Base-by-base conservation (phyloP, 2,113 vertebrate genomes). In the Microcebus ravelobensis region DNA sequence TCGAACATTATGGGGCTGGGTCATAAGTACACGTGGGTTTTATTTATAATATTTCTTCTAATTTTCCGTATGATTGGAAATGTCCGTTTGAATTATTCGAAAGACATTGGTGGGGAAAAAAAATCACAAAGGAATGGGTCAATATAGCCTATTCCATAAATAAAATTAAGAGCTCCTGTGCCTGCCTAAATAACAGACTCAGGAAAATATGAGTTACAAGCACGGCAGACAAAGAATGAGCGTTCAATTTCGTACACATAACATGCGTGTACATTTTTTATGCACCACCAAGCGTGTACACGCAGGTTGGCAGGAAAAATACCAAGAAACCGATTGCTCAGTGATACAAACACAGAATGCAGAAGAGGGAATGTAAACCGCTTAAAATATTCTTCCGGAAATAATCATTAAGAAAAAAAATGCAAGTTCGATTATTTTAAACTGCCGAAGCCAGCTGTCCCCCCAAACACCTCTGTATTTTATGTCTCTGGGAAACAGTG, bases 401-500 rank as follows among this genome's bases (percentile, higher is more conserved):
- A 81, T 86, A 63, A 90, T 74, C 52, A 67, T 80, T 34, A 29
- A 50, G 42, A 42, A 42, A 42, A 48, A 48, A 48, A 48, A 48
- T 8, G 45, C 76, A 81, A 90, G 65, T 67, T 42, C 4, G 84
- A 86, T 55, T 57, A 90, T 86, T 88, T 89, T 63, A 27, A 89
- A 39, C 57, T 95, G 29, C 68, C 34, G 74, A 96, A 45, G 23
- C 6, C 45, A 94, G 52, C 52, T 63, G 11, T 87, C 31, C 80
- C 94, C 17, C 17, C 67, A 42, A 84, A 74, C 45, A 74, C 71
- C 76, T 39, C 80, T 59, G 74, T 34, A 68, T 94, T 97, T 95
- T 95, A 68, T 71, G n/a, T 71, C 68, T 45, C 67, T 94, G 29
- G 92, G 82, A 95, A 95, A 90, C 20, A 84, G 71, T 96, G 80